Evolutionary conservation across 2,888 invertebrate genomes (phyloP), one percentile per base, ranked within the genome.

Genomic region (Dynastes hyllus): DNA sequence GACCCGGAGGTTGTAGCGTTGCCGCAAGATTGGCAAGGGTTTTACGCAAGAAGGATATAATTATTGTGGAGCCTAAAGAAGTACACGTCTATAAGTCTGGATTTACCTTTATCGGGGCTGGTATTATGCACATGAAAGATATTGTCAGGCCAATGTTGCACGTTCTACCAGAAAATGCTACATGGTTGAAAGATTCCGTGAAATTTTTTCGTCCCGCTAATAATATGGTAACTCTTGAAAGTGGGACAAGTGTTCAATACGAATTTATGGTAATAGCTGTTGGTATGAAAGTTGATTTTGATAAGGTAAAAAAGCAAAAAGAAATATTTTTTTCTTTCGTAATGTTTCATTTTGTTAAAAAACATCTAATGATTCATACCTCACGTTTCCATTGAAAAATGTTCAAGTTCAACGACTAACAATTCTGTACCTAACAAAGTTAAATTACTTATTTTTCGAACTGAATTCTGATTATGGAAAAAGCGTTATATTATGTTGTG

Each of bases 31-130:
- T 97, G 83, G 91, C 93, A 0, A 90, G 92, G 29, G 92, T 92
- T 82, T 89, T 95, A 5, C 93, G 93, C 5, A 91, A 92, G 81
- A 91, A 93, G 79, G 90, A 93, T 82, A 94, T 97, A 16, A 94
- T 94, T 55, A 91, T 98, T 29, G 88, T 97, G 65, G 98, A 98
- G 85, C 96, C 97, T 0, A 92, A 91, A 82, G 91, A 93, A 82
- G 90, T 90, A 77, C 97, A 98, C 88, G 97, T 96, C 89, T 98
- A 98, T 88, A 98, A 98, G 87, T 96, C 98, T 0, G 91, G 97
- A 87, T 97, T 95, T 89, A 98, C 98, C 0, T 89, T 98, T 73
- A 93, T 98, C 65, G 98, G 97, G 0, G 97, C 94, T 0, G 97
- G 97, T 0, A 90, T 96, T 82, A 94, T 93, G 85, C 90, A 89